phyloP scores from a whole-genome alignment of 2,113 vertebrate species.

The Labeo catla region DNA sequence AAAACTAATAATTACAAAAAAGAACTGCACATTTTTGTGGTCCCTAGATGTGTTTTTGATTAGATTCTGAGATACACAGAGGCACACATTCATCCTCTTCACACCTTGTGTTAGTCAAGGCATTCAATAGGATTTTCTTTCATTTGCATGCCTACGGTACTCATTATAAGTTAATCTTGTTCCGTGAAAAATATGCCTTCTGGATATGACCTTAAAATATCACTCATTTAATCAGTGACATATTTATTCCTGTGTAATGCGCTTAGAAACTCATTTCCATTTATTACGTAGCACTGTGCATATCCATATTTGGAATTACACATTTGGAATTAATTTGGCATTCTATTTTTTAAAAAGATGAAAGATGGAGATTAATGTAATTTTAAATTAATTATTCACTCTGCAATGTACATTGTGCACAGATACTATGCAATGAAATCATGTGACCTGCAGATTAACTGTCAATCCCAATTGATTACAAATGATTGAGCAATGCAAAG shows the following conservation, averaged over 20 bases:
- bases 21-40: slow-evolving; percentile 33
- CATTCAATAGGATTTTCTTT: slow-evolving; percentile 42
- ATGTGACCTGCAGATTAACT: neutral
- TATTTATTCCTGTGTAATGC: slow-evolving; percentile 37
- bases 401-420: neutral
- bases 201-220: slow-evolving; percentile 40
- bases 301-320: neutral
- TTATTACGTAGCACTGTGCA: neutral
- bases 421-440: neutral
- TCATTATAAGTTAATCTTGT: slow-evolving; percentile 51
- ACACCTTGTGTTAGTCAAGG: slow-evolving; percentile 42
- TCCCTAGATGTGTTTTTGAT: slow-evolving; percentile 34
- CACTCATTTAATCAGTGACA: slow-evolving; percentile 23
- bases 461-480: neutral
- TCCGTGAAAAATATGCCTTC: slow-evolving; percentile 28
- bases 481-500: neutral
- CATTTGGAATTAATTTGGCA: neutral
- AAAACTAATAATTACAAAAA: slow-evolving; percentile 31
- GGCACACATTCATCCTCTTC: slow-evolving; percentile 17
- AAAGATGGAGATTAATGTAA: neutral
- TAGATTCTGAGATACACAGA: slow-evolving; percentile 33
- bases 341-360: neutral
- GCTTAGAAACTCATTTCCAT: slow-evolving; percentile 37
- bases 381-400: neutral
- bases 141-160: slow-evolving; percentile 31